phyloP scores from a whole-genome alignment of 1,140 invertebrate species.

The Diorhabda carinulata region DNA sequence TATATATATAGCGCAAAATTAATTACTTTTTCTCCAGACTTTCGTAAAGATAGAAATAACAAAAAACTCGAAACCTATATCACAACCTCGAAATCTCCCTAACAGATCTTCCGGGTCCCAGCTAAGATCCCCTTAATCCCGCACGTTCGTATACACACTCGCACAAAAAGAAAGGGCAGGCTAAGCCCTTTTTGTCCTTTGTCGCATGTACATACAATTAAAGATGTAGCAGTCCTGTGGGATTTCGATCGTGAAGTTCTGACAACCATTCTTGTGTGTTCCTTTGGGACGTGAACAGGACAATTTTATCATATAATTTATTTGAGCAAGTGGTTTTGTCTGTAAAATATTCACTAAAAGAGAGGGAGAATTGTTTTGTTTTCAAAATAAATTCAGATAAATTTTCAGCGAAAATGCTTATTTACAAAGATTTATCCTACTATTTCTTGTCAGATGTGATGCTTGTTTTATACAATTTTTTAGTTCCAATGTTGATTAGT shows the following conservation, averaged over 20 bases:
- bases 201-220: conserved; percentile 18
- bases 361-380: no score
- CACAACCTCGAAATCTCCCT: not conserved
- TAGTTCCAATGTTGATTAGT: no score
- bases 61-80: not conserved
- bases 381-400: no score
- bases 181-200: conserved; percentile 7
- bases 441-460: no score
- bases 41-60: not conserved
- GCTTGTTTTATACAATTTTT: no score
- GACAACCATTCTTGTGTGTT: conserved; percentile 1
- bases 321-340: not conserved
- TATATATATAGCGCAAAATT: not conserved
- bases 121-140: conserved; percentile 13
- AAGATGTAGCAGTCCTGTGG: conserved; percentile 8
- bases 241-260: conserved; percentile 4
- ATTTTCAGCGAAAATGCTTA: no score
- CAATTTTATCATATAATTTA: not conserved
- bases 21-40: not conserved
- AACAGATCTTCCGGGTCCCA: not conserved
- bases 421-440: no score
- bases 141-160: conserved; percentile 4
- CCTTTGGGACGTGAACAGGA: conserved; percentile 1
- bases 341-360: no score
- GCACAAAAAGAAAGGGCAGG: conserved; percentile 1